These are phyloP conservation scores for Doryteuthis pealeii DNA, from an alignment of 1,140 invertebrate species.

Conservation along the genomic window DNA sequence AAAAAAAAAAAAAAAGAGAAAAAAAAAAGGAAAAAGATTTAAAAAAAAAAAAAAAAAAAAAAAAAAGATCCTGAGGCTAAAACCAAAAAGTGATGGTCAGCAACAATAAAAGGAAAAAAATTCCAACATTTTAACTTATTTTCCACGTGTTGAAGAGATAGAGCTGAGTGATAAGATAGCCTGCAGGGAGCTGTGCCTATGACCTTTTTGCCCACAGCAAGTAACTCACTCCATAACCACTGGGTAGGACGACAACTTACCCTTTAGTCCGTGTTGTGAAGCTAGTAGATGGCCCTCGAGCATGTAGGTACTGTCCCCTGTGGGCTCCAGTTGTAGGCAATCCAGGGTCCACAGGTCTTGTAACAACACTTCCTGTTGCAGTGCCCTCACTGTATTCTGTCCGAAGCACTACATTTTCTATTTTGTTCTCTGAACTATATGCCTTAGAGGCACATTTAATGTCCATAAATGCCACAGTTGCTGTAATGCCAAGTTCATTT, in stretches of 20 bases:
- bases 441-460: conserved; percentile 94
- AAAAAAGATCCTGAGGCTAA: no score
- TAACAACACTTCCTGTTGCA: conserved; percentile 59
- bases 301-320: conserved; percentile 3
- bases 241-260: conserved; percentile 27
- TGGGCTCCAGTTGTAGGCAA: conserved; percentile 15
- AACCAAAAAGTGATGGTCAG: no score
- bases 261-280: conserved; percentile 30
- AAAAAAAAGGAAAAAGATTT: no score
- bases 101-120: no score
- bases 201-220: neutral
- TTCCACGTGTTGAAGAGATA: no score
- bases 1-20: no score
- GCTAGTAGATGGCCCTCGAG: conserved; percentile 9
- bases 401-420: conserved; percentile 80
- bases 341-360: conserved; percentile 37
- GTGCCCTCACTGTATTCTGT: conserved; percentile 90
- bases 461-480: conserved; percentile 94
- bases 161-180: no score
- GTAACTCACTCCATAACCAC: conserved; percentile 6
- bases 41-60: no score
- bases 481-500: conserved; percentile 69
- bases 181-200: neutral
- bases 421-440: conserved; percentile 82
- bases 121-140: no score